Percentiles rank a stretch among this genome's conserved stretches.
Evolutionary conservation across 1,140 invertebrate genomes (phyloP).

Genomic region (Luehdorfia chinensis): DNA sequence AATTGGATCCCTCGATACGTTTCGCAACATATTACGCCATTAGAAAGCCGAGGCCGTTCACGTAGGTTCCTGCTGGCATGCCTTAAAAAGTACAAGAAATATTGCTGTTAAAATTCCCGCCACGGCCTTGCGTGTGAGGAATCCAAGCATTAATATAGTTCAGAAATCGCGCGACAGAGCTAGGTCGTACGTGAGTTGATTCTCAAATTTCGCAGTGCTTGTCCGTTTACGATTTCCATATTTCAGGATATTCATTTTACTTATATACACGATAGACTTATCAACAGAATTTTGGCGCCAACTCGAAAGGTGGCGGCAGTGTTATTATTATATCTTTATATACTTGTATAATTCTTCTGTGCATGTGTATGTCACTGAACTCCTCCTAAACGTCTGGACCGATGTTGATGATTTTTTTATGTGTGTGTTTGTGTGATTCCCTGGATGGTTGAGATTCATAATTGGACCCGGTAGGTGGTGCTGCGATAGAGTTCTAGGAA

Average conservation of each 20-base stretch:
- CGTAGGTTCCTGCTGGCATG: conserved; percentile 55
- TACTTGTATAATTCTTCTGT: too few species aligned
- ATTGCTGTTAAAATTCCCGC: conserved; percentile 32
- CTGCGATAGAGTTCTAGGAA: too few species aligned
- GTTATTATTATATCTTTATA: neutral
- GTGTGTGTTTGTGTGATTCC: too few species aligned
- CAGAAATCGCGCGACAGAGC: conserved; percentile 39
- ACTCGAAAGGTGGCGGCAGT: too few species aligned
- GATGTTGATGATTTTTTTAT: too few species aligned
- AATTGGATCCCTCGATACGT: conserved; percentile 55
- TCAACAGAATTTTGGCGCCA: neutral
- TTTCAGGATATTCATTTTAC: conserved; percentile 7
- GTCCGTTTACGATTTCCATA: conserved; percentile 1
- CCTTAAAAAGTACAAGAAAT: conserved; percentile 52
- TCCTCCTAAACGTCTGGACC: too few species aligned
- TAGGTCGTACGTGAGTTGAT: conserved; percentile 33
- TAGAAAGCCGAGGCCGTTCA: conserved; percentile 59
- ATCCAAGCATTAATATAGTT: conserved; percentile 50
- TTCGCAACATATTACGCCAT: conserved; percentile 68
- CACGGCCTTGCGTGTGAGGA: conserved; percentile 46
- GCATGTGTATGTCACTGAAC: too few species aligned
- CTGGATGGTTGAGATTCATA: too few species aligned
- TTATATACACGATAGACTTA: too few species aligned
- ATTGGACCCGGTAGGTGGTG: too few species aligned
- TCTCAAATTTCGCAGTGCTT: neutral